phyloP scores from a whole-genome alignment of 2,113 vertebrate species.

The Formicarius rufipectus region DNA sequence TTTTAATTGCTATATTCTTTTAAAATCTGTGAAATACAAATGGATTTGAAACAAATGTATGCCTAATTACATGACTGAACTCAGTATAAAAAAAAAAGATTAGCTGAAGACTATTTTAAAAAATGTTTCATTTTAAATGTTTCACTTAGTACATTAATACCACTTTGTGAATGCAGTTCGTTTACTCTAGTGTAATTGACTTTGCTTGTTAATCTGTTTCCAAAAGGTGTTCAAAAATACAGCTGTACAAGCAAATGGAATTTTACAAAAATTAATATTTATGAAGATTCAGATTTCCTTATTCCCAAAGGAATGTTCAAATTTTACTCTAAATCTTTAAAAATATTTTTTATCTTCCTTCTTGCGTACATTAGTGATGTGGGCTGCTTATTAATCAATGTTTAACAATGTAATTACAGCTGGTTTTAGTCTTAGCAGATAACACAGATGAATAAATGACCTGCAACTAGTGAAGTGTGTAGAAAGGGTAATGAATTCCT shows the following conservation, averaged over 20 bases:
- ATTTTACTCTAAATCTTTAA: constrained; percentile 77
- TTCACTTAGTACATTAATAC: constrained; percentile 69
- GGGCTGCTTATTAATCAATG: constrained; percentile 92
- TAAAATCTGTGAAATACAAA: constrained; percentile 58
- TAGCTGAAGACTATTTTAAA: constrained; percentile 52
- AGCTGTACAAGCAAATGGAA: constrained; percentile 74
- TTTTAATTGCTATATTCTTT: constrained; percentile 51
- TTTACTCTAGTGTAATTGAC: constrained; percentile 71
- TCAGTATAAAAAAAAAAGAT: constrained; percentile 35
- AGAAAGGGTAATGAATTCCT: constrained; percentile 86
- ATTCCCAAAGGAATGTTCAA: constrained; percentile 68
- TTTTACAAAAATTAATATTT: constrained; percentile 74
- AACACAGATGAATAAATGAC: constrained; percentile 94
- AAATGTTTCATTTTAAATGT: constrained; percentile 52
- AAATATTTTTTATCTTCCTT: constrained; percentile 73
- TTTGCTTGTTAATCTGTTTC: constrained; percentile 73
- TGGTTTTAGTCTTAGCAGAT: constrained; percentile 86
- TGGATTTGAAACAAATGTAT: constrained; percentile 30
- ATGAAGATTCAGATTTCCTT: constrained; percentile 71
- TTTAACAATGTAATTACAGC: constrained; percentile 91
- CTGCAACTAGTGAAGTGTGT: constrained; percentile 84
- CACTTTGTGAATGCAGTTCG: constrained; percentile 52
- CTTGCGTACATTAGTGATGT: constrained; percentile 79
- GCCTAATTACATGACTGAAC: constrained; percentile 52
- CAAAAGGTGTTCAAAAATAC: constrained; percentile 73